Base-by-base conservation (phyloP, 2,797 vertebrate species). In the Catostomus latipinnis region DNA sequence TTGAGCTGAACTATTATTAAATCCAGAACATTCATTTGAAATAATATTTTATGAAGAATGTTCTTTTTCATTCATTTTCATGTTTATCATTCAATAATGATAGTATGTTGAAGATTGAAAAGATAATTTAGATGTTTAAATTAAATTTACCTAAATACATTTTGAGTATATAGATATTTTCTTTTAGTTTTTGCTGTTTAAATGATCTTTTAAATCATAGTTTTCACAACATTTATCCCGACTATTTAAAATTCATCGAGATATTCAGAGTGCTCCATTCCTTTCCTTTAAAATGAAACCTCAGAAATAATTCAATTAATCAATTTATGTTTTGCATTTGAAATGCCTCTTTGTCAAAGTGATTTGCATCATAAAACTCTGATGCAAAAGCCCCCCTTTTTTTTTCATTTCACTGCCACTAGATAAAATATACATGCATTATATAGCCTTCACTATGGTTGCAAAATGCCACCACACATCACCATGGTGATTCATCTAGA, bases 361-460 rank as follows among this genome's bases (percentile, higher is more conserved):
- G 66, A 92, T 93, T 93, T 92, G 89, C 91, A 91, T 93, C 74
- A 92, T 89, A 92, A 93, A 77, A 76, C 60, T 80, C 66, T 61
- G 65, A 66, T 16, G 75, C 78, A 87, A 83, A 34, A 60, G 83
- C 16, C 16, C 16, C 14, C 12, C 81, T 86, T 66, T 61, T 69
- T 14, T 86, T 91, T 90, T 82, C 76, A 85, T 85, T 78, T 83
- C 75, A 54, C 58, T 69, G 75, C 54, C 65, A 61, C 11, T 76
- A 81, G 84, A 86, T 87, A 62, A 79, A 84, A 73, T 84, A 85
- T 84, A 81, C 71, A 81, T 88, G 83, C 71, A 74, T 78, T 86
- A 81, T 83, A 86, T 88, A 81, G 85, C 56, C 63, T 81, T 84
- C 71, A 74, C 87, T 85, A 87, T 75, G 63, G 81, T 83, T 86